Conservation (phyloP, 2,888 invertebrate genomes). For the Yponomeuta malinellus region DNA sequence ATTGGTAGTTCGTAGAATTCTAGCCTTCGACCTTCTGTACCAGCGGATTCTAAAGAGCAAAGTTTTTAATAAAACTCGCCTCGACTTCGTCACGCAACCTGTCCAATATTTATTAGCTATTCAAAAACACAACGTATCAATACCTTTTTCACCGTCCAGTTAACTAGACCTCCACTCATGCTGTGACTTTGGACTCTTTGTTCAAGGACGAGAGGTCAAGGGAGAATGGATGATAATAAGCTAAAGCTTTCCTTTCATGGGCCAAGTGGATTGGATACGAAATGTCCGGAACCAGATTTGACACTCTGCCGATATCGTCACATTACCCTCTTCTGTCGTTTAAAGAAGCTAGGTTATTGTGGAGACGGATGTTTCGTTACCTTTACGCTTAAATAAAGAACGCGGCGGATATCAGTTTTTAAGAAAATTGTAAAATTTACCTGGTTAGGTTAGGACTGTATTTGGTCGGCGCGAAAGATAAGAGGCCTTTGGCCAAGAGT, state of each 20-base stretch:
- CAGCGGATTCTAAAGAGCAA: neutral
- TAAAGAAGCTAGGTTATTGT: constrained; percentile 15
- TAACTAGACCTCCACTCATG: neutral
- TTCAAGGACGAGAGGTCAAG: constrained; percentile 9
- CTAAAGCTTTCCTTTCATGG: constrained; percentile 48
- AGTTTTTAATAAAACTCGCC: neutral
- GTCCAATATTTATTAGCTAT: constrained; percentile 6
- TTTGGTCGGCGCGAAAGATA: no score
- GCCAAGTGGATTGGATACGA: constrained; percentile 51
- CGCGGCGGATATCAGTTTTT: no score
- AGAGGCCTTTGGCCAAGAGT: no score
- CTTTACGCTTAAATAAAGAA: no score
- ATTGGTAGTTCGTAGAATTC: no score
- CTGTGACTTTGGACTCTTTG: neutral
- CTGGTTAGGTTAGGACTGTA: no score
- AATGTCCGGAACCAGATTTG: constrained; percentile 57
- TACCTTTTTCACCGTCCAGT: neutral
- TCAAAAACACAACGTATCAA: constrained; percentile 10
- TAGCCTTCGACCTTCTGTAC: neutral
- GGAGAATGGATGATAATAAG: constrained; percentile 28
- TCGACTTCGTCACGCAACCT: neutral
- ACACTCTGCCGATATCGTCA: constrained; percentile 54
- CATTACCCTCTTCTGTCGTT: constrained; percentile 38
- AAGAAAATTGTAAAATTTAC: no score
- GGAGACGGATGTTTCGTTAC: neutral